phyloP scores from a whole-genome alignment of 2,113 vertebrate species.

The Speoplatyrhinus poulsoni region DNA sequence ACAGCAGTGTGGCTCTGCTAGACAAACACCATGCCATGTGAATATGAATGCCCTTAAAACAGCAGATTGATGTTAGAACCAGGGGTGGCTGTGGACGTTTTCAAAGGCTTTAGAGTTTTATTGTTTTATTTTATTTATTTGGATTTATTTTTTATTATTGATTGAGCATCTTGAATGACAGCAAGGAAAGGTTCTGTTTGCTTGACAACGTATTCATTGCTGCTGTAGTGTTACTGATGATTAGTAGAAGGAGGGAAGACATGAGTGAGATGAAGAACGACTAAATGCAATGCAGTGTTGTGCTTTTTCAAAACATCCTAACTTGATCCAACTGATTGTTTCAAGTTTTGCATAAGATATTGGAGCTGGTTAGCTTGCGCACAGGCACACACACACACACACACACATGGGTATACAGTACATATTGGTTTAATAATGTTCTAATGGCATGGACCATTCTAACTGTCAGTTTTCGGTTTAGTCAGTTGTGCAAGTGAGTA shows the following conservation, averaged over 20 bases:
- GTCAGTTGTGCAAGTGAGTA: slow-evolving; percentile 4
- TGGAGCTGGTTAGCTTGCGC: slow-evolving; percentile 22
- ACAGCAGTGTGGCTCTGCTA: slow-evolving; percentile 50
- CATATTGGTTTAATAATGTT: slow-evolving; percentile 43
- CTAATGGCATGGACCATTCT: slow-evolving; percentile 25
- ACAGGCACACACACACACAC: slow-evolving; percentile 17
- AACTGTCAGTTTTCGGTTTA: slow-evolving; percentile 20
- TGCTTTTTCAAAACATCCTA: not conserved
- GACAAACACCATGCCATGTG: slow-evolving; percentile 30
- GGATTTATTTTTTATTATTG: too few relatives aligned
- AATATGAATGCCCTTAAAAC: slow-evolving; percentile 10
- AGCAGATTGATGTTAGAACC: not conserved
- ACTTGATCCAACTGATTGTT: not conserved
- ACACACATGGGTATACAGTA: not conserved
- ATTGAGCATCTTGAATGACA: not conserved
- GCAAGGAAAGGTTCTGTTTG: too few relatives aligned
- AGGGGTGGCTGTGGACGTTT: not conserved
- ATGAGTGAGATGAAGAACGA: not conserved
- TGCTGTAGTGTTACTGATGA: not conserved
- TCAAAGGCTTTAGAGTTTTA: too few relatives aligned
- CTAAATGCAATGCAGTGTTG: too few relatives aligned
- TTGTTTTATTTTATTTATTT: too few relatives aligned
- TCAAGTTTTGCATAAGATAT: not conserved
- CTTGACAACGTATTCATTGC: not conserved
- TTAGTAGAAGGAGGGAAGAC: not conserved